Evolutionary conservation across 2,113 vertebrate species (phyloP).

Genomic region (Eulacestoma nigropectus): DNA sequence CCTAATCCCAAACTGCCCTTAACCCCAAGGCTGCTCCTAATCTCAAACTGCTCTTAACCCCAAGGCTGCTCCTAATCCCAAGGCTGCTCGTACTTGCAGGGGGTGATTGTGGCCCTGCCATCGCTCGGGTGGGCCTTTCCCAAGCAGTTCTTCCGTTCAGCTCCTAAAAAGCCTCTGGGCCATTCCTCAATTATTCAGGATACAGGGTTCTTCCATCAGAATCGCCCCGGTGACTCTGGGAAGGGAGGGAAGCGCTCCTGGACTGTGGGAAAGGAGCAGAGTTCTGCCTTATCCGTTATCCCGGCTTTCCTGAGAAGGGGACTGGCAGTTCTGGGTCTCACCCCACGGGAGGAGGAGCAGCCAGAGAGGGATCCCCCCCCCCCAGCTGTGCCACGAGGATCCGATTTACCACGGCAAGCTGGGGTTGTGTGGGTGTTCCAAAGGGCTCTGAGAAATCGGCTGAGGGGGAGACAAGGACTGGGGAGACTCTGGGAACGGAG

Average conservation of each 20-base stretch:
- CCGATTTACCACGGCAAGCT: neutral
- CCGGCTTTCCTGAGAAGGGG: neutral
- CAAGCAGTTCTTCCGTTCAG: neutral
- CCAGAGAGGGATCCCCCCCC: neutral
- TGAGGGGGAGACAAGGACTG: neutral
- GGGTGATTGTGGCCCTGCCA: neutral
- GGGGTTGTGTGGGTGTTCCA: neutral
- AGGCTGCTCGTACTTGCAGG: too few relatives aligned
- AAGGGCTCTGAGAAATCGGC: neutral
- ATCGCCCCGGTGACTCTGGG: neutral
- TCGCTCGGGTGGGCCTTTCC: neutral
- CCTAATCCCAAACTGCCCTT: too few relatives aligned
- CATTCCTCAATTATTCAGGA: conserved; percentile 34
- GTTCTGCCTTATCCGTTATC: neutral
- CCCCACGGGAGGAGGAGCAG: neutral
- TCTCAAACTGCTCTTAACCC: too few relatives aligned
- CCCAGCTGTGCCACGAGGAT: neutral
- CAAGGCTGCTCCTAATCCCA: too few relatives aligned
- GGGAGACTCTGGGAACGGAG: neutral
- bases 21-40: too few relatives aligned
- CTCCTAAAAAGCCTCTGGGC: neutral
- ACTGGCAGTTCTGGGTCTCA: neutral
- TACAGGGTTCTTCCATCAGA: conserved; percentile 43
- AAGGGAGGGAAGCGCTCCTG: neutral
- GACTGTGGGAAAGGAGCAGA: neutral